Percentiles rank a stretch among this genome's conserved stretches.
Conservation (phyloP, 1,140 invertebrate species). For the Coenobita brevimanus region DNA sequence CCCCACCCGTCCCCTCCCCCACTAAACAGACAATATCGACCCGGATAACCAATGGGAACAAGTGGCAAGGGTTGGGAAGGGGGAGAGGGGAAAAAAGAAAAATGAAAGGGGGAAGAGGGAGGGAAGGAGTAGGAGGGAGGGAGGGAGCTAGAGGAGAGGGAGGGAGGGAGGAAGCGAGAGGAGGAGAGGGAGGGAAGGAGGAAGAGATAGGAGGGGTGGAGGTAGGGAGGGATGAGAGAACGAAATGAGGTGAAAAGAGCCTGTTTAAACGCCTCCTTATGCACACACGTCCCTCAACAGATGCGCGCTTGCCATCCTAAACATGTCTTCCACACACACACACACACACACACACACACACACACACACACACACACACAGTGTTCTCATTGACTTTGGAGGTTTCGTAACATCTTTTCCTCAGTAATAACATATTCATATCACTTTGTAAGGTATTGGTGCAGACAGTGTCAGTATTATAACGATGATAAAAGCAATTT, state of each 20-base stretch:
- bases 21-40: constrained; percentile 35
- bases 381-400: too few species aligned
- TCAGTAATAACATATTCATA: too few species aligned
- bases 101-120: background rate
- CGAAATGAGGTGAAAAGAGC: background rate
- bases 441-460: too few species aligned
- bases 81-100: background rate
- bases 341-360: too few species aligned
- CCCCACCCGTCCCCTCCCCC: background rate
- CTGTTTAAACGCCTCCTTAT: background rate
- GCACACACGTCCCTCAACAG: too few species aligned
- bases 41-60: constrained; percentile 40
- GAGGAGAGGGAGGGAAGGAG: background rate
- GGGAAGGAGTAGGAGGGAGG: background rate
- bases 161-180: background rate
- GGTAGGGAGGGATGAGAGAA: background rate
- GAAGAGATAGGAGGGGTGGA: background rate
- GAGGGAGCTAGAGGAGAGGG: background rate
- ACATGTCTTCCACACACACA: too few species aligned
- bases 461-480: too few species aligned
- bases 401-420: too few species aligned
- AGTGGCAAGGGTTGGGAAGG: constrained; percentile 19
- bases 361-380: too few species aligned
- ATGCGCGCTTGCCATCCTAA: too few species aligned
- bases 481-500: too few species aligned